Conservation (phyloP, 1,140 invertebrate genomes). For the Hylyphantes graminicola region DNA sequence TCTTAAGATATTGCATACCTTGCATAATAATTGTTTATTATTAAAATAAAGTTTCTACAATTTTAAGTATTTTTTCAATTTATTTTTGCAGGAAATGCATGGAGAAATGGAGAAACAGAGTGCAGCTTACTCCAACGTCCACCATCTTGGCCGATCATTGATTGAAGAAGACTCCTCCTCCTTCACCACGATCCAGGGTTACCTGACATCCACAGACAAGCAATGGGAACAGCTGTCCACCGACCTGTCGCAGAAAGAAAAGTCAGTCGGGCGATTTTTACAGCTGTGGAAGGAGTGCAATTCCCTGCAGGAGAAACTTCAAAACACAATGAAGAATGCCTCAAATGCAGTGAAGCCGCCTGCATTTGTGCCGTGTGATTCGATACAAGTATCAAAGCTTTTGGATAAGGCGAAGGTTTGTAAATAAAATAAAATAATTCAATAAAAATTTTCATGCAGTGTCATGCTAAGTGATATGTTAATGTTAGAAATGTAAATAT, state of each 20-base stretch:
- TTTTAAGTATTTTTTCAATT: background rate
- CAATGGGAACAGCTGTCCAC: conserved; percentile 83
- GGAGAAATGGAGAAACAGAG: conserved; percentile 42
- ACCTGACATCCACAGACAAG: conserved; percentile 78
- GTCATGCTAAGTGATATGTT: background rate
- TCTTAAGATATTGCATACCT: no score
- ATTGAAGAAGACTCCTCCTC: conserved; percentile 84
- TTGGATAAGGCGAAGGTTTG: conserved; percentile 66
- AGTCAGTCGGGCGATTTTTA: conserved; percentile 76
- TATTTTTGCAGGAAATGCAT: conserved; percentile 22
- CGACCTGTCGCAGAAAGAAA: conserved; percentile 77
- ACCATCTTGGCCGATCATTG: conserved; percentile 78
- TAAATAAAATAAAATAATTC: no score
- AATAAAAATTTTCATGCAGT: background rate
- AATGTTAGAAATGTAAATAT: background rate
- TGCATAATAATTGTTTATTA: no score
- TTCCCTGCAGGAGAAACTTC: conserved; percentile 65
- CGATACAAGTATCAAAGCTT: conserved; percentile 64
- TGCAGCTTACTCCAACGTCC: conserved; percentile 66
- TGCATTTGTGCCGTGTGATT: conserved; percentile 30
- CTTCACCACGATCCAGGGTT: conserved; percentile 81
- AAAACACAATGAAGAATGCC: conserved; percentile 60
- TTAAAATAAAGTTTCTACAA: no score
- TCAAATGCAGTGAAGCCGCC: conserved; percentile 20
- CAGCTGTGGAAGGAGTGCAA: conserved; percentile 79